phyloP scores from a whole-genome alignment of 2,113 vertebrate genomes.

The Myxocyprinus asiaticus region DNA sequence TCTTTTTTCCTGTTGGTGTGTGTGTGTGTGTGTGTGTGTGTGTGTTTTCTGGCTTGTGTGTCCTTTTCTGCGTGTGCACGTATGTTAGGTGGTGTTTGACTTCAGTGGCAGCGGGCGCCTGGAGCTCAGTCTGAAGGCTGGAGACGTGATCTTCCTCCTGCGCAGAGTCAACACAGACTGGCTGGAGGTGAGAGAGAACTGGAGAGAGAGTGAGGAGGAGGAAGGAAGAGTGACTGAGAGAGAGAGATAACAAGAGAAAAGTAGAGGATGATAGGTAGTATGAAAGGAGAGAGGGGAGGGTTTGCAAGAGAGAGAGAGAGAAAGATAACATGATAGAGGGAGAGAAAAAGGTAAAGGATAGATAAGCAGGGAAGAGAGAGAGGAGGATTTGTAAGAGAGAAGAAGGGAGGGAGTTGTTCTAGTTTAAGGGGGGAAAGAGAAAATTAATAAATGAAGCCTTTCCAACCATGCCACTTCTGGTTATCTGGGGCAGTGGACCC shows the following conservation, averaged over 20 bases:
- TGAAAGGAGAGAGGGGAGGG: conserved; percentile 17
- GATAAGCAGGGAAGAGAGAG: not conserved
- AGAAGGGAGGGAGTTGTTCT: conserved; percentile 32
- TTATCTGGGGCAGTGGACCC: too few species aligned
- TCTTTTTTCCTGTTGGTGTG: not conserved
- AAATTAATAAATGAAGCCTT: too few species aligned
- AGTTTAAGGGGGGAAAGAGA: conserved; percentile 9
- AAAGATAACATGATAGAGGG: not conserved
- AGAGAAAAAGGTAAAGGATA: not conserved
- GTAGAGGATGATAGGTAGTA: not conserved
- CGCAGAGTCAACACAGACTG: conserved; percentile 91
- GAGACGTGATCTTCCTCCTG: conserved; percentile 93
- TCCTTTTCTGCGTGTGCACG: conserved; percentile 52
- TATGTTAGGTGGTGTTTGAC: conserved; percentile 86
- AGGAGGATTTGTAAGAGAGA: conserved; percentile 23
- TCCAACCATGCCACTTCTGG: too few species aligned
- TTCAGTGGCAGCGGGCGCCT: conserved; percentile 84
- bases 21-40: not conserved
- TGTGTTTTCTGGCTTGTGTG: conserved; percentile 48
- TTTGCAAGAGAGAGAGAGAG: not conserved
- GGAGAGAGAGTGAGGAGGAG: conserved; percentile 46
- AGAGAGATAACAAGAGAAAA: not conserved
- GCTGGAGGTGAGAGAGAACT: conserved; percentile 85
- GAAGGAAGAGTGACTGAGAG: not conserved
- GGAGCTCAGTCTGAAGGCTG: conserved; percentile 88